These are phyloP conservation scores for Ichneumoninae sp. DNA, from an alignment of 2,888 invertebrate species.

Conservation along the genomic window DNA sequence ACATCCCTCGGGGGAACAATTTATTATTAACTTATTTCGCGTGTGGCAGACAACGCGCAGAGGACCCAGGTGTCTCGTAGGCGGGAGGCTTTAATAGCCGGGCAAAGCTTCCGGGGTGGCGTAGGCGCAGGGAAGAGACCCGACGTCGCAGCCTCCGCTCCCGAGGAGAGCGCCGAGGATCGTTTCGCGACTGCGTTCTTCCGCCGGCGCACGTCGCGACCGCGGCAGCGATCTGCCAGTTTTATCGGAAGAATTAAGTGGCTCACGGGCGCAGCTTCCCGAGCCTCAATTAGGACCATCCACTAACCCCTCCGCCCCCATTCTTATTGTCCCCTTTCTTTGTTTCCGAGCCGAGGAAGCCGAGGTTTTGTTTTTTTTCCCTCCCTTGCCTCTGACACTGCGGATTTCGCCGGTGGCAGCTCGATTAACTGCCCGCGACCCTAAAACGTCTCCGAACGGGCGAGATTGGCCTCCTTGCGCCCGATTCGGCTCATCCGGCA, in stretches of 20 bases:
- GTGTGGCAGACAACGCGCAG: conserved; percentile 66
- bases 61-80: conserved; percentile 67
- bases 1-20: conserved; percentile 67
- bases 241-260: conserved; percentile 81
- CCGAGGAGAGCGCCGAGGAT: not conserved
- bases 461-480: not conserved
- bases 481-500: too few relatives aligned
- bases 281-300: conserved; percentile 63
- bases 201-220: conserved; percentile 19
- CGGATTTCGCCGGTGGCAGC: conserved; percentile 62
- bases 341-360: not conserved
- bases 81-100: conserved; percentile 70
- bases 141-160: conserved; percentile 46
- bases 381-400: conserved; percentile 36
- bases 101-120: conserved; percentile 45
- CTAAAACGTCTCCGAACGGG: too few relatives aligned
- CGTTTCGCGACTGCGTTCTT: conserved; percentile 24
- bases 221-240: conserved; percentile 69
- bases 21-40: conserved; percentile 76
- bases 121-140: conserved; percentile 34
- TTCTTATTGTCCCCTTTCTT: conserved; percentile 6
- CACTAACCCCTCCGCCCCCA: conserved; percentile 7
- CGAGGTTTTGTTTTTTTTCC: not conserved
- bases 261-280: conserved; percentile 69
- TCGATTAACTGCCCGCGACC: conserved; percentile 54